Evolutionary conservation across 1,140 invertebrate species (phyloP), one percentile per base, ranked within the genome.

Genomic region (Ceratina australensis): DNA sequence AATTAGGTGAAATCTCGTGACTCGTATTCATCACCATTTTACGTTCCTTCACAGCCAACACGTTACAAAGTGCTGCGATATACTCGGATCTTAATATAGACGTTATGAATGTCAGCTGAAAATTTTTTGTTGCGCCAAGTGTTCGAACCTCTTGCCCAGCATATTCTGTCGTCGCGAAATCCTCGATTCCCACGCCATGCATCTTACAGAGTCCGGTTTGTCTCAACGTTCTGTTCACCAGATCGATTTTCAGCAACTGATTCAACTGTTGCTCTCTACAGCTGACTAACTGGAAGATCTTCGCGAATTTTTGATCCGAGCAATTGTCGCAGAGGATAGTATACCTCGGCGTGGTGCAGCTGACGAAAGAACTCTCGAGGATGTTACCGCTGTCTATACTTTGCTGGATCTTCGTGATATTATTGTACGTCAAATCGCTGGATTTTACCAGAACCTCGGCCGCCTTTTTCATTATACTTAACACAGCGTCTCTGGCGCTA

Each of bases 401-500:
- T 16, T 89, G 88, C 13, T 87, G 91, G 87, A 94, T 91, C 84
- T 93, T 92, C 85, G 93, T 90, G 80, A 93, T 92, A 86, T 93
- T 89, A 84, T 92, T 81, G 80, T 90, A 81, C 74, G 89, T 93
- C 82, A 93, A 92, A 90, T 95, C 93, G 81, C 94, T 92, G 81
- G 94, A 94, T 87, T 96, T 96, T 1, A 95, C 95, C 68, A 97
- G 91, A 18, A 95, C 96, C 91, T 96, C 94, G 16, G 96, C 96
- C 0, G 96, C 97, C 91, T 97, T 97, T 87, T 97, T 97, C 7
- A 98, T 96, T 69, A 98, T 97, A 72, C 95, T 96, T 80, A 98
- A 94, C 5, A 98, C 97, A 0, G 96, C 97, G 87, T 97, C 96
- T 69, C 95, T 94, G 1, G 97, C 97, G 52, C 95, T 96, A 56